Conservation (phyloP, 1,140 invertebrate species). For the Sweltsa coloradensis region DNA sequence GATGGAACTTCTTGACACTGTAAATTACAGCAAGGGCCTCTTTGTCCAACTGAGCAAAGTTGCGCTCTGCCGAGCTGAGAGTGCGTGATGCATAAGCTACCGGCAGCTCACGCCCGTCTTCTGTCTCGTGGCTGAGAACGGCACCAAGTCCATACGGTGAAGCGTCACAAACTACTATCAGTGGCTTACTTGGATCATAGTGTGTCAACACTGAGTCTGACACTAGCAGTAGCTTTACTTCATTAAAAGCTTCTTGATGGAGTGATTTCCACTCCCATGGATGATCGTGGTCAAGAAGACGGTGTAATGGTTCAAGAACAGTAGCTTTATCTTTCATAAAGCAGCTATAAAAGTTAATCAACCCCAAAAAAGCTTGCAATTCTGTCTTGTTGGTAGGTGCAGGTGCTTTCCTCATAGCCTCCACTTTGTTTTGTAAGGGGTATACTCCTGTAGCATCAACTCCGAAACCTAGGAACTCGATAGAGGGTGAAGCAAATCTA, state of each 20-base stretch:
- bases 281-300: conserved; percentile 18
- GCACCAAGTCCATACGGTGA: conserved; percentile 23
- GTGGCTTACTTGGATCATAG: conserved; percentile 9
- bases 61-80: conserved; percentile 26
- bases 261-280: conserved; percentile 18
- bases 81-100: conserved; percentile 25
- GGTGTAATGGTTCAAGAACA: conserved; percentile 14
- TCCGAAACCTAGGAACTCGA: conserved; percentile 25
- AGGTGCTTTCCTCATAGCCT: not conserved
- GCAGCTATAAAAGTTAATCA: conserved; percentile 15
- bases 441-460: conserved; percentile 22
- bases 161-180: conserved; percentile 1
- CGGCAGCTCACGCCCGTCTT: conserved; percentile 20
- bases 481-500: no score
- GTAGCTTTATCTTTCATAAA: conserved; percentile 19
- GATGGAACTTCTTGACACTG: conserved; percentile 30
- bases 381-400: conserved; percentile 20
- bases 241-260: conserved; percentile 10
- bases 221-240: conserved; percentile 12
- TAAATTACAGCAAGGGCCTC: conserved; percentile 32
- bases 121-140: conserved; percentile 23
- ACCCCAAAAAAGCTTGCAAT: conserved; percentile 18
- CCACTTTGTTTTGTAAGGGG: conserved; percentile 15
- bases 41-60: conserved; percentile 32
- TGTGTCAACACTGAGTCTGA: conserved; percentile 10